Evolutionary conservation across 2,113 vertebrate genomes (phyloP).

Genomic region (Typhlomys cinereus): DNA sequence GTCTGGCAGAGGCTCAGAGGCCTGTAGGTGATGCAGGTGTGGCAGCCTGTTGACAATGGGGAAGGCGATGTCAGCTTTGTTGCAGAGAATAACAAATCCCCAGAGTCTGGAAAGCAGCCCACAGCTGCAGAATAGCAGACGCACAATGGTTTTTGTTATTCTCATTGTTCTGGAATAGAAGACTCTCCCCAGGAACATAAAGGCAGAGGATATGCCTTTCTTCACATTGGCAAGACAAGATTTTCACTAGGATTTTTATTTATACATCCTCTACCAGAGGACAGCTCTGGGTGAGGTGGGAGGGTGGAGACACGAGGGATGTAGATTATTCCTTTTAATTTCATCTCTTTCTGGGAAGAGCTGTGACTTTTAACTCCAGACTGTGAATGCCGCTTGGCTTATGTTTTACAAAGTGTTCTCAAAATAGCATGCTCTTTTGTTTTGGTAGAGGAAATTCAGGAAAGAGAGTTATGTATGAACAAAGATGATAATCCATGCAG

Average conservation of each 20-base stretch:
- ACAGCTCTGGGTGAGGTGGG: neutral
- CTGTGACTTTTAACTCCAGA: neutral
- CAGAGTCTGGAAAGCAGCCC: slow-evolving; percentile 72
- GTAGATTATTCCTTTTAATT: neutral
- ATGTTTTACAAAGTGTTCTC: neutral
- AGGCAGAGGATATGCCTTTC: slow-evolving; percentile 74
- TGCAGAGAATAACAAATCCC: slow-evolving; percentile 79
- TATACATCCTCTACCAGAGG: neutral
- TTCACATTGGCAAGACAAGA: neutral
- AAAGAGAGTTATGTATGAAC: neutral
- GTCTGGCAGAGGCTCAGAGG: slow-evolving; percentile 79
- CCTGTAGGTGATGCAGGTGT: slow-evolving; percentile 80
- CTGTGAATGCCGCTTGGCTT: neutral
- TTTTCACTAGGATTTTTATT: neutral
- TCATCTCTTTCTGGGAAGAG: neutral
- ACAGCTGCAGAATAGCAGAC: slow-evolving; percentile 80
- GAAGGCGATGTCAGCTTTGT: slow-evolving; percentile 79
- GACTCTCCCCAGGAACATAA: slow-evolving; percentile 82
- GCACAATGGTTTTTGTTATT: slow-evolving; percentile 79
- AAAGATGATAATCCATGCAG: neutral
- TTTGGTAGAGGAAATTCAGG: neutral
- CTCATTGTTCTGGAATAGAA: slow-evolving; percentile 25
- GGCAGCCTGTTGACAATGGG: slow-evolving; percentile 74
- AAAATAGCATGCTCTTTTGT: neutral
- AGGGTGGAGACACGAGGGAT: neutral